These are phyloP conservation scores for Strix aluco DNA, from an alignment of 2,113 vertebrate genomes.

Conservation along the genomic window DNA sequence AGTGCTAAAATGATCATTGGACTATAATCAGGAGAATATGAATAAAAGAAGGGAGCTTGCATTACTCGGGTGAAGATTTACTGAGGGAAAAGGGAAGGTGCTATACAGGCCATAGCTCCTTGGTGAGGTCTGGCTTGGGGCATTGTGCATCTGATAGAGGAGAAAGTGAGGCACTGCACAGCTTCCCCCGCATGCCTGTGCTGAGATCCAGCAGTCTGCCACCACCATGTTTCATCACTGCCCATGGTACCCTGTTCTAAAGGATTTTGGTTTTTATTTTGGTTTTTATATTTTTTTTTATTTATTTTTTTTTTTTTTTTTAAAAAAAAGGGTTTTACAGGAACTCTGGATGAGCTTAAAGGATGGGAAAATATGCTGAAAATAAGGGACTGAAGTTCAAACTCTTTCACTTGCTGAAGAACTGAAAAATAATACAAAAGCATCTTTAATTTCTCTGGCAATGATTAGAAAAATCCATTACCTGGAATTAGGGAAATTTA, in stretches of 20 bases:
- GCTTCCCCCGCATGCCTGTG: rapidly evolving
- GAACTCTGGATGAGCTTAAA: neutral
- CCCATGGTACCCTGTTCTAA: neutral
- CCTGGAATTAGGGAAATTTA: neutral
- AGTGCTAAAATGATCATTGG: slow-evolving; percentile 36
- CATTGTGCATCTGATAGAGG: neutral
- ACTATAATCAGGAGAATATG: slow-evolving; percentile 1
- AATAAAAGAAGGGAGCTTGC: slow-evolving; percentile 4
- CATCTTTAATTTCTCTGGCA: neutral
- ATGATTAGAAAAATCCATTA: neutral
- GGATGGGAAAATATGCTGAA: neutral
- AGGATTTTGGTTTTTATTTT: neutral
- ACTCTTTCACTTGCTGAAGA: neutral
- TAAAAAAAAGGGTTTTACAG: neutral
- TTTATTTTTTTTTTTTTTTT: no score
- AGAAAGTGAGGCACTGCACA: neutral
- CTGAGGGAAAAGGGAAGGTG: neutral
- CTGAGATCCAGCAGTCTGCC: neutral
- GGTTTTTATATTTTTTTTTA: no score
- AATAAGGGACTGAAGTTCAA: neutral
- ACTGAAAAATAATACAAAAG: neutral
- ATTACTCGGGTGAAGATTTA: neutral
- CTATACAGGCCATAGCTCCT: neutral
- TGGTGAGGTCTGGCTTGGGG: neutral
- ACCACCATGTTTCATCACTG: rapidly evolving